Base-by-base conservation (phyloP, 2,888 invertebrate species). In the Drosophila planitibia region DNA sequence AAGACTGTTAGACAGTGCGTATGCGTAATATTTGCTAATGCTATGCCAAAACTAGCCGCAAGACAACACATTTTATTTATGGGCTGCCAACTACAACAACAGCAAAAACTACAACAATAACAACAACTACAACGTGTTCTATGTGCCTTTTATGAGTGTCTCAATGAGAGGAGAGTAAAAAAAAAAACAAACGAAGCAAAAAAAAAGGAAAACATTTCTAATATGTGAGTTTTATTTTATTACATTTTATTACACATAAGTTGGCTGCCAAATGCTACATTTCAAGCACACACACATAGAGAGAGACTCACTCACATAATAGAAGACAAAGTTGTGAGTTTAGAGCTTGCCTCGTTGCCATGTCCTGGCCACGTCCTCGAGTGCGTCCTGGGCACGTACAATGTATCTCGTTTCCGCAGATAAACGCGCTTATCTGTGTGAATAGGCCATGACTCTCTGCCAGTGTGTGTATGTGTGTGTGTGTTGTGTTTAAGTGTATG, bases 171-270 rank as follows among this genome's bases (percentile, higher is more conserved):
- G 14, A 39, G 35, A 49, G 25, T 55, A 49, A 54, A 51, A 58
- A 22, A n/a, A 22, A 32, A 35, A 64, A 32, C 37, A 16, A 54
- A 51, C 35, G 30, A 59, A 66, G 71, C 74, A 79, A 70, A 57
- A 60, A 62, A 72, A 81, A 74, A 61, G 74, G 72, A 75, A 75
- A 84, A 75, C 83, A 87, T 85, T 85, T 87, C 84, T 88, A 88
- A 87, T 89, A 87, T 83, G 89, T 72, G 85, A 85, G 83, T 87
- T 87, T 87, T 87, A 87, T 87, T 87, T 87, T 89, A 87, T 87
- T 89, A 87, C 87, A 87, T 87, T 89, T 89, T 87, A 87, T 89
- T 86, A 74, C 89, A 82, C 83, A 87, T 82, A 87, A 87, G 87
- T 84, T 84, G 82, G 85, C 85, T 83, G 83, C 79, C 77, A 88